phyloP scores from a whole-genome alignment of 2,888 invertebrate genomes.

The Hylaea fasciaria region DNA sequence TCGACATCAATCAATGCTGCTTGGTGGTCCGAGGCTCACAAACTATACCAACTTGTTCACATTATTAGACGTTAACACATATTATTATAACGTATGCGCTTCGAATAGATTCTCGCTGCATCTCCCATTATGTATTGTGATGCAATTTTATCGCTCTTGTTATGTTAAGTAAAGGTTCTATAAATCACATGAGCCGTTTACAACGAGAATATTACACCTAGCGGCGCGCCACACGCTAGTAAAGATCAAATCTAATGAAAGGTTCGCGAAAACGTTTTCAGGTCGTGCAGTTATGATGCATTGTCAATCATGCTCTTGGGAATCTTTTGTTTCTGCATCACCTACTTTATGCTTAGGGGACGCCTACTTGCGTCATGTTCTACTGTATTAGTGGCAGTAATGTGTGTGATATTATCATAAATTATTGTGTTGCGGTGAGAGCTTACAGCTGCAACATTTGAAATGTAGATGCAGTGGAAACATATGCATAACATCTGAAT shows the following conservation, averaged over 20 bases:
- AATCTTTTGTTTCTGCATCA: constrained; percentile 54
- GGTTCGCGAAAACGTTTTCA: constrained; percentile 60
- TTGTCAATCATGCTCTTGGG: constrained; percentile 64
- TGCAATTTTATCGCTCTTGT: constrained; percentile 38
- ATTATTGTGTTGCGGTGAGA: constrained; percentile 34
- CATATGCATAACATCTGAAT: constrained; percentile 8
- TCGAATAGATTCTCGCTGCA: background rate
- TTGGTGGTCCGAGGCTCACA: constrained; percentile 13
- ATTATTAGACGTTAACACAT: background rate
- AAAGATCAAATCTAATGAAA: constrained; percentile 72
- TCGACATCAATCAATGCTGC: constrained; percentile 36
- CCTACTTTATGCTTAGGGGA: constrained; percentile 26
- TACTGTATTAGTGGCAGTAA: constrained; percentile 25
- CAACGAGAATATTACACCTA: constrained; percentile 49
- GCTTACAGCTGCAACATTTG: constrained; percentile 20
- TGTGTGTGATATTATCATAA: constrained; percentile 40
- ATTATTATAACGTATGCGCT: background rate
- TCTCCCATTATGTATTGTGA: constrained; percentile 27
- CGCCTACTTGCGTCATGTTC: constrained; percentile 32
- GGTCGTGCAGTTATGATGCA: constrained; percentile 58
- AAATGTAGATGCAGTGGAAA: constrained; percentile 27
- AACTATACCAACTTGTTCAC: background rate
- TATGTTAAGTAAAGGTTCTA: constrained; percentile 44
- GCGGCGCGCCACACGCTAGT: constrained; percentile 47
- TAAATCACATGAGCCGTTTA: constrained; percentile 51